Percentiles rank a stretch among this genome's conserved stretches.
phyloP scores from a whole-genome alignment of 2,797 vertebrate genomes.

The Falco rusticolus region DNA sequence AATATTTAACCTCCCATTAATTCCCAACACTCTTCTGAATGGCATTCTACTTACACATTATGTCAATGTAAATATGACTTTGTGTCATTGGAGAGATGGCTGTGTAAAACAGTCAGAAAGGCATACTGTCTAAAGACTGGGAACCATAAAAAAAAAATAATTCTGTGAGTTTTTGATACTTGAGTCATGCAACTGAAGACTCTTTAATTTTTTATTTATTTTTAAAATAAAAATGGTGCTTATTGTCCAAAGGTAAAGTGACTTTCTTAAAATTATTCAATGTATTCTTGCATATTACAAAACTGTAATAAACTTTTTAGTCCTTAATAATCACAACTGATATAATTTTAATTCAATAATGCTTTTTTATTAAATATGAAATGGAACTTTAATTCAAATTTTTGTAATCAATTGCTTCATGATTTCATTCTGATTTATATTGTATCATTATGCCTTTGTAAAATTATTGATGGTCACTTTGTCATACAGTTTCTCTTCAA shows the following conservation, averaged over 20 bases:
- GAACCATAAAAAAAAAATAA: neutral
- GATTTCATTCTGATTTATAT: neutral
- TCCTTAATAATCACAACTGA: neutral
- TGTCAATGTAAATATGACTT: neutral
- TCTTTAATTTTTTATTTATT: neutral
- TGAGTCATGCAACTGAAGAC: neutral
- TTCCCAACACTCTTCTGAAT: neutral
- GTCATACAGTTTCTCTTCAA: neutral
- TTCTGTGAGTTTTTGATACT: neutral
- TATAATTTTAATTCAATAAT: neutral
- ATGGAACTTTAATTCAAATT: neutral
- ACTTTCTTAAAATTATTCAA: neutral
- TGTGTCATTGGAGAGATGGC: neutral
- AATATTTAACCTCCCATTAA: neutral
- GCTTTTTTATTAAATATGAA: neutral
- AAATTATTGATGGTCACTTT: neutral
- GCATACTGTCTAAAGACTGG: neutral
- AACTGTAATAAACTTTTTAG: neutral
- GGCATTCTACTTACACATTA: neutral
- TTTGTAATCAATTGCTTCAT: neutral
- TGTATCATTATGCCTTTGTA: neutral
- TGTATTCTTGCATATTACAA: neutral
- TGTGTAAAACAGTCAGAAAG: neutral
- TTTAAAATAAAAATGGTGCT: neutral
- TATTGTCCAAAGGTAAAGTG: neutral